Conservation (phyloP, 2,888 invertebrate species). For the Limnephilus rhombicus region DNA sequence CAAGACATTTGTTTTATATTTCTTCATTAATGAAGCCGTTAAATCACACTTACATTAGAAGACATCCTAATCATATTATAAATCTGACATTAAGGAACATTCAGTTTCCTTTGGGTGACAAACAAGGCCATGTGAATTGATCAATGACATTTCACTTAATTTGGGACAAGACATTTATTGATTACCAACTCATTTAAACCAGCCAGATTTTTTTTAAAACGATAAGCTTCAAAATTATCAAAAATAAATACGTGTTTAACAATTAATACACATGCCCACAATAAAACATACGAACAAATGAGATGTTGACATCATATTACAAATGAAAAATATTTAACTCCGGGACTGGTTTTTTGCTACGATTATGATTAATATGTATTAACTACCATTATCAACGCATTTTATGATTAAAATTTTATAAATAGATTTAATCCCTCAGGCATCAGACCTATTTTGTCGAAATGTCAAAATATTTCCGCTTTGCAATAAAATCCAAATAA, state of each 20-base stretch:
- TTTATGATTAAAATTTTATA: no score
- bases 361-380: neutral
- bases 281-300: neutral
- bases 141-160: conserved; percentile 45
- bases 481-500: no score
- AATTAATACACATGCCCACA: neutral
- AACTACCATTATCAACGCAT: neutral
- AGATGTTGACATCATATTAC: conserved; percentile 23
- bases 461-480: no score
- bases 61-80: neutral
- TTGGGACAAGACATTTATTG: conserved; percentile 48
- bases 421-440: no score
- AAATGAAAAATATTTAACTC: neutral
- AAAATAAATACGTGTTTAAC: neutral
- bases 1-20: neutral
- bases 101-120: conserved; percentile 15
- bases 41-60: conserved; percentile 6
- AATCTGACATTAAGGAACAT: conserved; percentile 32
- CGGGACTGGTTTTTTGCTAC: neutral
- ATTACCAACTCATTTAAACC: conserved; percentile 22
- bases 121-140: conserved; percentile 47
- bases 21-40: neutral
- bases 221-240: neutral
- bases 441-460: no score
- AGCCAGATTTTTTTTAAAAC: neutral